Evolutionary conservation across 2,113 vertebrate species (phyloP).

Genomic region (Rhabdomys dilectus): DNA sequence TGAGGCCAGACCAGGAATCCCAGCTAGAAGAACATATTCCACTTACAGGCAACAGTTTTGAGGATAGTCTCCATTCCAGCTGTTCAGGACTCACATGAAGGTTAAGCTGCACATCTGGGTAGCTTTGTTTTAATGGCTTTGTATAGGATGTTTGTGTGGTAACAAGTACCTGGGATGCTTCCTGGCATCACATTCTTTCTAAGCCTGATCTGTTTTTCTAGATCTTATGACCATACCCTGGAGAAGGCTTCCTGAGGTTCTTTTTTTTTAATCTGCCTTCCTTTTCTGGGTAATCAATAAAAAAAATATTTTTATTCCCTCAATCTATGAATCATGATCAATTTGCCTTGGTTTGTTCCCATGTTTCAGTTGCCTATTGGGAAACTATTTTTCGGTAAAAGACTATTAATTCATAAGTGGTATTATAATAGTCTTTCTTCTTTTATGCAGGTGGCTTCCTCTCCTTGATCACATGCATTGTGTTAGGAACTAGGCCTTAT

Average conservation of each 20-base stretch:
- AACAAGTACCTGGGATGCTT: neutral
- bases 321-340: neutral
- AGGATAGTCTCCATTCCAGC: too few relatives aligned
- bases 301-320: neutral
- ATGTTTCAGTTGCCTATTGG: neutral
- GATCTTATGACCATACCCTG: neutral
- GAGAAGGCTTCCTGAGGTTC: neutral
- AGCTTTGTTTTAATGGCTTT: slow-evolving; percentile 26
- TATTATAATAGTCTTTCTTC: neutral
- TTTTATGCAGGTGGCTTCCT: neutral
- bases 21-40: too few relatives aligned
- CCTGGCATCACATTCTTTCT: neutral
- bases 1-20: too few relatives aligned
- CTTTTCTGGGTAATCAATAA: neutral
- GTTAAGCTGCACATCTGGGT: too few relatives aligned
- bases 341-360: neutral
- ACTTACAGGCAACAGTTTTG: too few relatives aligned
- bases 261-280: neutral
- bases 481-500: neutral
- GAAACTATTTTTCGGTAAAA: slow-evolving; percentile 12
- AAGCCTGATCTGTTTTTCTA: neutral
- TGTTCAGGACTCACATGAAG: too few relatives aligned
- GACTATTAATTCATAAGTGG: neutral
- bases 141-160: neutral
- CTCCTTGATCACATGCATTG: neutral